Evolutionary conservation across 2,797 vertebrate species (phyloP), one percentile per base, ranked within the genome.

Genomic region (Neosalanx taihuensis): DNA sequence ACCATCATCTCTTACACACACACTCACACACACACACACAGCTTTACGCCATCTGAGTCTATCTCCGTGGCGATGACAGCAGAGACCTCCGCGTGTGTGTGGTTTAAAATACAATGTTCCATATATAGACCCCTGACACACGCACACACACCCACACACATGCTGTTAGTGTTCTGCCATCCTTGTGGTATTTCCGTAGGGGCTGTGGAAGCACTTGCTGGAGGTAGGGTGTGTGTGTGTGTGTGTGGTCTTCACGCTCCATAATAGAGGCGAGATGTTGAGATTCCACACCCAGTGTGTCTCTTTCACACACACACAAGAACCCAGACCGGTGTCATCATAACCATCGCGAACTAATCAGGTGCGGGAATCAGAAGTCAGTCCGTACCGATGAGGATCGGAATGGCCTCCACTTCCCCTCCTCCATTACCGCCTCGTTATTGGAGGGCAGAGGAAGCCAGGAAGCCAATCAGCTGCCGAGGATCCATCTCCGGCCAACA

Each of bases 381-480:
- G 17, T 51, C 51, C 51, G 5, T 53, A 53, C 1, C 7, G 18
- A 53, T 53, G 15, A 53, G 18, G 51, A 53, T 9, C 15, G 49
- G 81, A 86, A 92, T 41, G 37, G 37, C 92, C 84, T 88, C 73
- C 78, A 78, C 90, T 94, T 93, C 91, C 90, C 90, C 89, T 90
- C 83, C 64, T 85, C 88, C 85, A 72, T 83, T 79, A 76, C 13
- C 85, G 80, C 78, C 84, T 68, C 53, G 58, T 78, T 86, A 89
- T 83, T 77, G 70, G 86, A 91, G 91, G 87, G 91, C 87, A 85
- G 80, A 92, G 92, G 90, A 93, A 93, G 84, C 79, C 81, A 79
- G 81, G 81, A 88, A 81, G 87, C 83, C 85, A 90, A 89, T 79
- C 92, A 90, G 91, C 92, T 91, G 92, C 93, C 92, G 92, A 89